A percentile compares a stretch with the other conserved stretches of the same genome.
phyloP scores from a whole-genome alignment of 2,797 vertebrate species.

The Dallia pectoralis region DNA sequence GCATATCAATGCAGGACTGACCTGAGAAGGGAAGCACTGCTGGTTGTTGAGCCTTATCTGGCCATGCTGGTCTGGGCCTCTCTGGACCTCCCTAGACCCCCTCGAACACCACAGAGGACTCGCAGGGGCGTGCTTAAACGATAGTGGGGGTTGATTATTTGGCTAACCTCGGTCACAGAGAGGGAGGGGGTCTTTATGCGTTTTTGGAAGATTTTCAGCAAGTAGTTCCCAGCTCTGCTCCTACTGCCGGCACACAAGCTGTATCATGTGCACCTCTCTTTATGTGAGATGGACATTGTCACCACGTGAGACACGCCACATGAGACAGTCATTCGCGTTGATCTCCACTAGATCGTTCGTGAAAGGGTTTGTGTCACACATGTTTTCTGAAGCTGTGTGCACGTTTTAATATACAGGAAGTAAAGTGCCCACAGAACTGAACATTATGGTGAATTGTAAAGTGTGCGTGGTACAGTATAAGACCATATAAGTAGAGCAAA shows the following conservation, averaged over 20 bases:
- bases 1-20: constrained; percentile 37
- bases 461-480: no score
- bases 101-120: constrained; percentile 20
- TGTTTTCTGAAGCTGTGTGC: background rate
- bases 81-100: constrained; percentile 16
- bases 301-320: background rate
- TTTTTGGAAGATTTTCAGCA: constrained; percentile 18
- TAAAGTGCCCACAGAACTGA: no score
- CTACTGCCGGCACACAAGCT: background rate
- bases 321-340: background rate
- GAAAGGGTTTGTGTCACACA: background rate
- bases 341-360: background rate
- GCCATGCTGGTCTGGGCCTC: constrained; percentile 20
- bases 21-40: no score
- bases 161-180: constrained; percentile 27
- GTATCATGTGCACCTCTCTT: background rate
- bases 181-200: constrained; percentile 21
- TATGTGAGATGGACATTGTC: background rate
- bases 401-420: background rate
- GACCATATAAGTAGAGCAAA: no score
- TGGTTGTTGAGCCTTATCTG: no score
- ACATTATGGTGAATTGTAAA: no score
- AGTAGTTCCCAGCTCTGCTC: constrained; percentile 1
- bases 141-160: constrained; percentile 16
- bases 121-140: constrained; percentile 20